Evolutionary conservation across 2,888 invertebrate genomes (phyloP), one percentile per base, ranked within the genome.

Genomic region (Choristoneura rosaceana): DNA sequence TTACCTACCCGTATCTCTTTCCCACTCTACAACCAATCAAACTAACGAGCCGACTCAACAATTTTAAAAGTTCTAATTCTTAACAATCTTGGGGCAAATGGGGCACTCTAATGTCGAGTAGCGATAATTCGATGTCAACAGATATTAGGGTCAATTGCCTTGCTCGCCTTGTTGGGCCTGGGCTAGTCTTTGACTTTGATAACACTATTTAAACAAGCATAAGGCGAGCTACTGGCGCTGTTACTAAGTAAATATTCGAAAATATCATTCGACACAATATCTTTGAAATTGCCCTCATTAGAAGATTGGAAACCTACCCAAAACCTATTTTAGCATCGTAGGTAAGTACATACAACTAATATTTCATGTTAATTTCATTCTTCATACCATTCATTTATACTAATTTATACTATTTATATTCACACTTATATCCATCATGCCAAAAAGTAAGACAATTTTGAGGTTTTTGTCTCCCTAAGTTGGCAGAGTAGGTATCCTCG

Each of bases 91-190:
- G 62, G 58, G 59, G 50, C 67, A 61, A 50, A 50, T 69, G 59
- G 63, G 34, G 52, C 69, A 64, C 61, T 69, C 52, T 71, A 73
- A 74, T 74, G 73, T 73, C 79, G 79, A 81, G 81, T 81, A 79
- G 81, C 81, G 85, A 87, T 86, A 87, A 85, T 87, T 83, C 82
- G 81, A 82, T 83, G 84, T 88, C 86, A 84, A 87, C 84, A 79
- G 82, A 86, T 87, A 91, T 89, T 88, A 87, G 81, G 90, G 91
- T 90, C 91, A 90, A 90, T 88, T 90, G 88, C 87, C 86, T 80
- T 81, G 75, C 77, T 77, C 79, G 81, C 81, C 79, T 80, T 84
- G 85, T 88, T 85, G 84, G 86, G 86, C 84, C 87, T 87, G 69
- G 63, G 73, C 64, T 73, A 69, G 73, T 63, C 68, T 73, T 73